Base-by-base conservation (phyloP, 2,888 invertebrate species). In the Oegoconia quadripuncta region DNA sequence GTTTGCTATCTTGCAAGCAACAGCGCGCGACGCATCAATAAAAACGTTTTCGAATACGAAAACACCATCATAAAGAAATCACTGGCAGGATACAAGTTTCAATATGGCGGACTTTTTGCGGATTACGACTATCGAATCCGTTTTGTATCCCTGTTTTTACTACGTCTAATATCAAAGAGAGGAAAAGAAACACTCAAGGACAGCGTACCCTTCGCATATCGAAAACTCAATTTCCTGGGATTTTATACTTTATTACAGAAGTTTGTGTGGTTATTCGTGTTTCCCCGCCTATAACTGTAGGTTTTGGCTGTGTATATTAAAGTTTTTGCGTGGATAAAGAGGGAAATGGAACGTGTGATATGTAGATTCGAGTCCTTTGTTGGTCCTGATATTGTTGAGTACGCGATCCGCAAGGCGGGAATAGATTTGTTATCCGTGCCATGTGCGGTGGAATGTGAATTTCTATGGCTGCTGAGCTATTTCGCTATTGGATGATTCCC, bases 311-410 rank as follows among this genome's bases (percentile, higher is more conserved):
- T 34, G 34, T 39, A 47, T 49, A 50, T 49, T 50, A 51, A 46
- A 44, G 54, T 64, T 63, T 59, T 57, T 58, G 48, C 50, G 50
- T 41, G 55, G 53, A 56, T 59, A 54, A 52, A 56, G 58, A 53
- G 46, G 59, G 71, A 74, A 77, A 76, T 77, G 75, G 64, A 64
- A 64, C 68, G 74, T 74, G 65, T 73, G 69, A 76, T 78, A 77
- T 76, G 76, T 69, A 75, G 71, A 77, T 77, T 64, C 39, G 25
- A 41, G 34, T 35, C 37, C 20, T 23, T 37, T 43, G 39, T 43
- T 36, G 34, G 27, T 20, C 31, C 18, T 13, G 32, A 31, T 35
- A 37, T 36, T 36, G 22, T 13, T 25, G 37, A 25, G 30, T 27
- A 32, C 8, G 23, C 15, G 32, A 26, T 22, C 30, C 17, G 34